Evolutionary conservation across 2,797 vertebrate genomes (phyloP).

Genomic region (Eutrigla gurnardus): DNA sequence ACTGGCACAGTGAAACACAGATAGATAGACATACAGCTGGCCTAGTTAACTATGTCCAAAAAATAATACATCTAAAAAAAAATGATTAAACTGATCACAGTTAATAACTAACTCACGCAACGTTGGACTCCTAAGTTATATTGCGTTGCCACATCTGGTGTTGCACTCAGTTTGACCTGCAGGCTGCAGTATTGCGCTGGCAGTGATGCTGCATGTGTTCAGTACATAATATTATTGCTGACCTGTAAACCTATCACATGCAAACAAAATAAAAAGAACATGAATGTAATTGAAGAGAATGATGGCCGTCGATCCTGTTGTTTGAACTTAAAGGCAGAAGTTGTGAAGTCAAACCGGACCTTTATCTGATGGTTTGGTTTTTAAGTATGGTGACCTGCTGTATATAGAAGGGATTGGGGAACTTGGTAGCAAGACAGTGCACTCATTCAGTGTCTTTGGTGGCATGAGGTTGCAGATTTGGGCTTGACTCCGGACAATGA

Average conservation of each 20-base stretch:
- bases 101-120: neutral
- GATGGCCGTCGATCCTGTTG: neutral
- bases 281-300: neutral
- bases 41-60: neutral
- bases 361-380: neutral
- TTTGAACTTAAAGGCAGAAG: neutral
- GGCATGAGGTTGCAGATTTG: conserved; percentile 3
- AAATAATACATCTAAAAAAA: neutral
- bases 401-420: neutral
- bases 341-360: neutral
- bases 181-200: conserved; percentile 67
- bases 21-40: neutral
- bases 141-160: conserved; percentile 6
- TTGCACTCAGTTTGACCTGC: conserved; percentile 59
- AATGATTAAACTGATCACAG: neutral
- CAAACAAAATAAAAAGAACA: neutral
- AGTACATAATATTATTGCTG: neutral
- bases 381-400: neutral
- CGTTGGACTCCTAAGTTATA: neutral
- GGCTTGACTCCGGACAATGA: neutral
- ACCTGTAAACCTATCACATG: neutral
- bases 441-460: conserved; percentile 20
- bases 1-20: neutral
- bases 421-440: neutral
- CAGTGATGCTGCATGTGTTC: neutral